A percentile compares a stretch with the other conserved stretches of the same genome.
Evolutionary conservation across 1,140 invertebrate genomes (phyloP).

Genomic region (Charaxes varanes): DNA sequence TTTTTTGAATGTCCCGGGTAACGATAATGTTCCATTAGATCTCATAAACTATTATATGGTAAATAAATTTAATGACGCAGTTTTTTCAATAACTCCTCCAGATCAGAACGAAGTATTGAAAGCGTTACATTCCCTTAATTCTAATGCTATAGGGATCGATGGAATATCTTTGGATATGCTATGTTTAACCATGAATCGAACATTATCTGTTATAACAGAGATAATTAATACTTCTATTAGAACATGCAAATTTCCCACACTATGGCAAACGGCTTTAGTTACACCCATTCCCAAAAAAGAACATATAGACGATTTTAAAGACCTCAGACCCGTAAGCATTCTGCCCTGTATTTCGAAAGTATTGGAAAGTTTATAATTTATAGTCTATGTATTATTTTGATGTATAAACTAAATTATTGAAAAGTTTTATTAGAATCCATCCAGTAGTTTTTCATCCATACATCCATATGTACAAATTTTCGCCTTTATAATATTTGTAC

Average conservation of each 20-base stretch:
- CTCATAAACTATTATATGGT: not conserved
- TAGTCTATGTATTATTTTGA: too few relatives aligned
- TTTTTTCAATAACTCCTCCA: not conserved
- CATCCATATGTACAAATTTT: too few relatives aligned
- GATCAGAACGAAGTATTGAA: not conserved
- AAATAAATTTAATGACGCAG: not conserved
- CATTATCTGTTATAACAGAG: not conserved
- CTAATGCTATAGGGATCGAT: not conserved
- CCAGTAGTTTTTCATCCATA: too few relatives aligned
- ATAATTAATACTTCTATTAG: not conserved
- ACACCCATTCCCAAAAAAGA: not conserved
- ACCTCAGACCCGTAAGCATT: too few relatives aligned
- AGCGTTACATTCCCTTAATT: not conserved
- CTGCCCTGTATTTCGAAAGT: too few relatives aligned
- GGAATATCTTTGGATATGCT: not conserved
- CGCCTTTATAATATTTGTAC: too few relatives aligned
- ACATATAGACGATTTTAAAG: too few relatives aligned
- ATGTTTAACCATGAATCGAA: not conserved
- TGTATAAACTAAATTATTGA: too few relatives aligned
- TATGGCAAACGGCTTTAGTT: conserved; percentile 26
- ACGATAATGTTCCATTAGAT: not conserved
- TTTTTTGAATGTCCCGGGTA: conserved; percentile 5
- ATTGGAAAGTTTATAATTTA: too few relatives aligned
- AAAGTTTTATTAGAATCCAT: too few relatives aligned
- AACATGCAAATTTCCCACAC: not conserved